Evolutionary conservation across 2,113 vertebrate genomes (phyloP), one percentile per base, ranked within the genome.

Genomic region (Leucopternis melanops): DNA sequence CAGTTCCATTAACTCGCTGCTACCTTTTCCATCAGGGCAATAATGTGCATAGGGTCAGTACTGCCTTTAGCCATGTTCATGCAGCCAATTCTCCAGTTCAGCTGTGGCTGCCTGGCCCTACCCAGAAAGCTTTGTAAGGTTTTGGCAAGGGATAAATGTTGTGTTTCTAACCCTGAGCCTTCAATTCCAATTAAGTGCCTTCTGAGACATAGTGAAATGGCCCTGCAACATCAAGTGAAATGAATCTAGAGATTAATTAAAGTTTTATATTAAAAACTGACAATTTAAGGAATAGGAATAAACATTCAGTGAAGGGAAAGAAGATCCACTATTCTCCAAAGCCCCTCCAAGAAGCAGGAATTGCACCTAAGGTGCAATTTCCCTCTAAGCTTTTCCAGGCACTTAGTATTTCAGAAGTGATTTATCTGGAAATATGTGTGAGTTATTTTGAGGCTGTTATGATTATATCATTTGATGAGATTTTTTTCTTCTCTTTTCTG

Each of bases 401-500:
- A 67, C 55, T 95, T 97, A 94, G 77, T 92, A 97, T 97, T 96
- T 97, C 96, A 93, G 61, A 72, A 97, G 79, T 94, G 91, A 95
- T 95, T 97, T 97, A 96, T 95, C 95, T 94, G 92, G 89, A 97
- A 97, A 95, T 96, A 90, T 92, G 87, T 92, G 90, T 80, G 86
- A 95, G 93, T 93, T 97, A 96, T 95, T 97, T 96, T 95, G 94
- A 96, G 94, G 81, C 84, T 97, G 85, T 94, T 95, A 95, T 97
- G 98, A 97, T 97, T 95, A 97, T 97, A 96, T 94, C 88, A 88
- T 94, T 95, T 96, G 92, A 95, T 96, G 75, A 79, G 70, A 95
- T 94, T 97, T 96, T 97, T 96, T 95, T 59, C 75, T 89, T 95
- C 90, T 70, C 83, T 92, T 94, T 96, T 97, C 95, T 95, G 90